A percentile compares a stretch with the other conserved stretches of the same genome.
Conservation (phyloP, 2,888 invertebrate genomes). For the Pogonocherus hispidulus region DNA sequence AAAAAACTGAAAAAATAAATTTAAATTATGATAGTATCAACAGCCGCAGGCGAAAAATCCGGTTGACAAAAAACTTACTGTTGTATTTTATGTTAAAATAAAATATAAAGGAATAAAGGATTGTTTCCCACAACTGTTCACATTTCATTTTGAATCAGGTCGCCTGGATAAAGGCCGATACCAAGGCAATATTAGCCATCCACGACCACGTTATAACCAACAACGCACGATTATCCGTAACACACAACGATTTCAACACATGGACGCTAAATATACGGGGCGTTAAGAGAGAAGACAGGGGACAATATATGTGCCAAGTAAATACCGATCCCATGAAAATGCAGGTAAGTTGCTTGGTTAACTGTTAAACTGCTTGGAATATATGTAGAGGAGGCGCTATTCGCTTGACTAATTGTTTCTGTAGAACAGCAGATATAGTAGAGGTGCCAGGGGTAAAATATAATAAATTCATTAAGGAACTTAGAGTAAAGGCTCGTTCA, state of each 20-base stretch:
- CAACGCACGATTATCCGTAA: slow-evolving; percentile 89
- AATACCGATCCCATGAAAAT: slow-evolving; percentile 96
- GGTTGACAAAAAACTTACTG: slow-evolving; percentile 26
- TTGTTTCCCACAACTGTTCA: slow-evolving; percentile 56
- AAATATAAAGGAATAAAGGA: slow-evolving; percentile 53
- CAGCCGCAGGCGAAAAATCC: slow-evolving; percentile 1
- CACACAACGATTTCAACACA: slow-evolving; percentile 93
- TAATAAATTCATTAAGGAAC: too few relatives aligned
- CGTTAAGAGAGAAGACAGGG: slow-evolving; percentile 88
- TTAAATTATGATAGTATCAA: slow-evolving; percentile 16
- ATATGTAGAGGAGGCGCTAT: slow-evolving; percentile 37
- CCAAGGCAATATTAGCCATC: slow-evolving; percentile 92
- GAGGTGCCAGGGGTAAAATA: too few relatives aligned
- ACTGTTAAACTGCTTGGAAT: slow-evolving; percentile 37
- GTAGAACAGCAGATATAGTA: slow-evolving; percentile 34
- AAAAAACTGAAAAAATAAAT: neutral
- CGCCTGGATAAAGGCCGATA: slow-evolving; percentile 95
- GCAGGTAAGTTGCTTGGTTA: slow-evolving; percentile 76
- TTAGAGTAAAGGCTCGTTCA: too few relatives aligned
- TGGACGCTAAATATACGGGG: slow-evolving; percentile 92
- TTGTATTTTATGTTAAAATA: slow-evolving; percentile 45
- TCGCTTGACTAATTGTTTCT: slow-evolving; percentile 41
- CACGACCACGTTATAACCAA: slow-evolving; percentile 95
- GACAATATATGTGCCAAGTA: slow-evolving; percentile 95
- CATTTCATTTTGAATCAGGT: slow-evolving; percentile 75